Evolutionary conservation across 2,113 vertebrate genomes (phyloP).

Genomic region (Albula glossodonta): DNA sequence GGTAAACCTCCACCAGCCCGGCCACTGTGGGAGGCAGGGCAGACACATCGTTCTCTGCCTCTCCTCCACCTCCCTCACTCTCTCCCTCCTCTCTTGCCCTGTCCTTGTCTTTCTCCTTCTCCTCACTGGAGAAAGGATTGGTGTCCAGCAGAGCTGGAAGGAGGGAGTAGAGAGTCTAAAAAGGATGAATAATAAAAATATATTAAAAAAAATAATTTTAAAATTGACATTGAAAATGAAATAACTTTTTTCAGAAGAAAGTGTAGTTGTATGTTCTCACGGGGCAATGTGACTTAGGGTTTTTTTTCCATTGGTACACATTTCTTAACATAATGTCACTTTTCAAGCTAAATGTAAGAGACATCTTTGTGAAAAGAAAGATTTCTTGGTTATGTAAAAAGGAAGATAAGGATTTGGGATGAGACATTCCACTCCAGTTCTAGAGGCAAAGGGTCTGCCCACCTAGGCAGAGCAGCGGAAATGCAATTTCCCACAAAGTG

Average conservation of each 20-base stretch:
- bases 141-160: constrained; percentile 87
- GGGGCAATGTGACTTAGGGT: background rate
- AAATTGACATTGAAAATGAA: background rate
- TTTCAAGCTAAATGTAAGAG: too few relatives aligned
- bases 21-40: constrained; percentile 78
- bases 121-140: constrained; percentile 81
- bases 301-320: too few relatives aligned
- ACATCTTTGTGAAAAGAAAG: too few relatives aligned
- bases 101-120: constrained; percentile 65
- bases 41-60: constrained; percentile 68
- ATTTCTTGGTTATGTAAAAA: too few relatives aligned
- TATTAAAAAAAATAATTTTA: constrained; percentile 26
- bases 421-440: too few relatives aligned
- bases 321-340: too few relatives aligned
- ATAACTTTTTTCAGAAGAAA: background rate
- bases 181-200: constrained; percentile 29
- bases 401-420: too few relatives aligned
- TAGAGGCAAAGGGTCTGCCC: too few relatives aligned
- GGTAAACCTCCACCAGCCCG: constrained; percentile 82
- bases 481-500: too few relatives aligned
- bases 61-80: constrained; percentile 47
- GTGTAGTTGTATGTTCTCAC: background rate
- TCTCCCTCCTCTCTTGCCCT: constrained; percentile 36
- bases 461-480: too few relatives aligned
- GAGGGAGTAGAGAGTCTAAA: constrained; percentile 84